phyloP scores from a whole-genome alignment of 2,888 invertebrate species.

The Serripes groenlandicus region DNA sequence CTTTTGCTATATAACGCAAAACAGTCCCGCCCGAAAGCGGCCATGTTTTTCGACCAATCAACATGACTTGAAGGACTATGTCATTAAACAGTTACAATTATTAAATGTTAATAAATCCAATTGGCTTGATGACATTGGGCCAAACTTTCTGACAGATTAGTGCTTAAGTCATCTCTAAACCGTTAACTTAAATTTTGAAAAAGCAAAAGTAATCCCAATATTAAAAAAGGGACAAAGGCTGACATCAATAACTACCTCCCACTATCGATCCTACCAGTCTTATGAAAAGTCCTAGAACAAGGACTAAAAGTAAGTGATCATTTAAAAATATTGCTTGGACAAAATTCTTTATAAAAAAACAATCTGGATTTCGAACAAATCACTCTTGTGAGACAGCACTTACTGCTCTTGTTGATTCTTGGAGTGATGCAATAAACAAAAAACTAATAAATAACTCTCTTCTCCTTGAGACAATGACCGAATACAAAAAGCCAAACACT shows the following conservation, averaged over 20 bases:
- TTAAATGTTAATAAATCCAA: not conserved
- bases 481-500: not conserved
- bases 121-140: not conserved
- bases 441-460: not conserved
- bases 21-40: no score
- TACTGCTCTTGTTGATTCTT: not conserved
- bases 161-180: not conserved
- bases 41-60: no score
- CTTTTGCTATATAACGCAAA: no score
- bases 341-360: not conserved
- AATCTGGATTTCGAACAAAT: conserved; percentile 8
- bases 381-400: conserved; percentile 23
- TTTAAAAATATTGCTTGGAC: not conserved
- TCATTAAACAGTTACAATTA: not conserved
- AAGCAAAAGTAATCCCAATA: not conserved
- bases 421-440: not conserved
- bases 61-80: no score
- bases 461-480: not conserved
- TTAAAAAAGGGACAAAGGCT: conserved; percentile 5
- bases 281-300: not conserved
- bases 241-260: conserved; percentile 5
- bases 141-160: not conserved
- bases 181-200: not conserved
- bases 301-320: no score
- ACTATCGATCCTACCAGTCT: conserved; percentile 11